Conservation (phyloP, 2,888 invertebrate species). For the Epinotia bilunana region DNA sequence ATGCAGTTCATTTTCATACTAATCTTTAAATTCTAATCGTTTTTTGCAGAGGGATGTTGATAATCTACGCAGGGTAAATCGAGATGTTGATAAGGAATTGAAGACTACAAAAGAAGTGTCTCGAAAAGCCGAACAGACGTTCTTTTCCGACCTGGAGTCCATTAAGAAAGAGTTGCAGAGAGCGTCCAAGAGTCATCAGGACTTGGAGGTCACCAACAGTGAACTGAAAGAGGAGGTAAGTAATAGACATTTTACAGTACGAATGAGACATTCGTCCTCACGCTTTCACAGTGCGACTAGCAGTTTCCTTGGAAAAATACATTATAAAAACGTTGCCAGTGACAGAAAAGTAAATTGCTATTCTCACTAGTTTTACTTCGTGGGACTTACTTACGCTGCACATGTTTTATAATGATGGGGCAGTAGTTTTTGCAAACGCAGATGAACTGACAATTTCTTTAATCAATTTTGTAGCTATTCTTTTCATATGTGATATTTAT, state of each 20-base stretch:
- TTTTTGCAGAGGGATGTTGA: constrained; percentile 70
- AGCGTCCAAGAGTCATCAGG: constrained; percentile 83
- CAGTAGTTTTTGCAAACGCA: not conserved
- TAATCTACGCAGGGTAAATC: constrained; percentile 69
- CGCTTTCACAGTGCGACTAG: not conserved
- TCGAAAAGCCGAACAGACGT: constrained; percentile 75
- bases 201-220: constrained; percentile 87
- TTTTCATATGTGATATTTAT: not conserved
- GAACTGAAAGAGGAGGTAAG: constrained; percentile 88
- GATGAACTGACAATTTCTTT: not conserved
- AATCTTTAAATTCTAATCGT: constrained; percentile 37
- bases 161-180: constrained; percentile 82
- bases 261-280: not conserved
- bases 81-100: constrained; percentile 78
- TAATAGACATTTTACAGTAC: constrained; percentile 3
- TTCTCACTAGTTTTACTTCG: not conserved
- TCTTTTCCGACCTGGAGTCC: constrained; percentile 77
- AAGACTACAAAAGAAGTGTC: constrained; percentile 74
- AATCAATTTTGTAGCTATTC: not conserved
- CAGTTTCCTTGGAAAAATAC: not conserved
- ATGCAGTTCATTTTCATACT: not conserved
- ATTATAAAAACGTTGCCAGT: not conserved
- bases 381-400: not conserved
- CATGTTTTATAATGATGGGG: not conserved
- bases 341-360: not conserved